Base-by-base conservation (phyloP, 2,888 invertebrate genomes). In the Hermodice carunculata region DNA sequence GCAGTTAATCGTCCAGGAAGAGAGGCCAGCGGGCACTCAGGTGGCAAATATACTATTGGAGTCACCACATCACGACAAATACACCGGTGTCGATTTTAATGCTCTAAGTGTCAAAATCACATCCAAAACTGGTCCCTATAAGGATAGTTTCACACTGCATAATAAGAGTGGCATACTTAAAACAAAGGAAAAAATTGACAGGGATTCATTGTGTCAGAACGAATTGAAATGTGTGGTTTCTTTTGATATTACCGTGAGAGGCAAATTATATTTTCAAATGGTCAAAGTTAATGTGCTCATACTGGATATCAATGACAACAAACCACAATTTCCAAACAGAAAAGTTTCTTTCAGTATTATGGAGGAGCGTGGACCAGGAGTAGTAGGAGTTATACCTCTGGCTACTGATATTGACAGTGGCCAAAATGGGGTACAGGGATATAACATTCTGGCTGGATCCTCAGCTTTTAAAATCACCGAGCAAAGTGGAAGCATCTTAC, bases 321-420 rank as follows among this genome's bases (percentile, higher is more conserved):
- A 69, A 1, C 79, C 79, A 0, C 40, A 42, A 14, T 79, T 79
- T 62, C 66, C 64, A 2, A 49, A 64, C 3, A 11, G 52, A 5
- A 37, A 59, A 8, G 58, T 71, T 48, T 26, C 37, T 26, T 44
- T 73, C 14, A 26, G 54, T 0, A 67, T 77, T 24, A 51, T 70
- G 0, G 76, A 77, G 48, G 66, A 69, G 4, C 69, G 66, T 5
- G 52, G 53, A 11, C 59, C 69, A 0, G 71, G 73, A 0, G 63
- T 64, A 0, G 61, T 64, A 8, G 70, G 71, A 34, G 62, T 70
- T 17, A 60, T 77, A n/a, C 57, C 64, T 8, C 69, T 69, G 86
- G 89, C 89, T 42, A 95, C 95, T 71, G 95, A 96, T 81, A 89
- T 91, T 43, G 90, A 92, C 57, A 94, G 94, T 0, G 96, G 96